Conservation (phyloP, 2,113 vertebrate genomes). For the Gymnobelideus leadbeateri region DNA sequence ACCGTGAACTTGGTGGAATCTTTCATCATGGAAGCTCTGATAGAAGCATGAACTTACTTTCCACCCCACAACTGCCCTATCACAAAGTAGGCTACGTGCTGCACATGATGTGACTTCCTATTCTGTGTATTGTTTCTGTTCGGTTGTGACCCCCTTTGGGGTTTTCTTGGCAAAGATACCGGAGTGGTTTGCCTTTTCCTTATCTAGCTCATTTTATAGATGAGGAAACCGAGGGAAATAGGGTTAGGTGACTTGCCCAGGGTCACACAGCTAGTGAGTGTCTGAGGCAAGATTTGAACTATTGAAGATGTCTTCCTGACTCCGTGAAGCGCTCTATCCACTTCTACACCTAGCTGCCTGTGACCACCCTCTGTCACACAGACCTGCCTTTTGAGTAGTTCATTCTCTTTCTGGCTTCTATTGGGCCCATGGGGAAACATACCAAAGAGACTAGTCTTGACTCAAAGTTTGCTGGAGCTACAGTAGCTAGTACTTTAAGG, state of each 20-base stretch:
- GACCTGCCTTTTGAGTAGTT: not conserved
- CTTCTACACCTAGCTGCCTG: not conserved
- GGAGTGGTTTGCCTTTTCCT: not conserved
- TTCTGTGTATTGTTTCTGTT: not conserved
- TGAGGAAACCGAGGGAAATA: not conserved
- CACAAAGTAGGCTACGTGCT: not conserved
- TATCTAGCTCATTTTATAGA: not conserved
- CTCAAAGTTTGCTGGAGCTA: not conserved
- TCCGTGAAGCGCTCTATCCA: not conserved
- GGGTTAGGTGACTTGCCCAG: not conserved
- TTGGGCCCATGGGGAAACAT: not conserved
- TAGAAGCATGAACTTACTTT: not conserved
- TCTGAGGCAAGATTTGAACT: not conserved
- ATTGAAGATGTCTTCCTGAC: not conserved
- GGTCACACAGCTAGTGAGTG: not conserved
- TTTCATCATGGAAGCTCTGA: not conserved
- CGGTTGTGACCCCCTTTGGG: not conserved
- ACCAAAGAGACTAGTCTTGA: not conserved
- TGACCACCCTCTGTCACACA: not conserved
- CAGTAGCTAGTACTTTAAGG: not conserved
- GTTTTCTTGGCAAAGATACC: not conserved
- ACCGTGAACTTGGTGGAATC: not conserved
- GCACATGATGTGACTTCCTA: not conserved
- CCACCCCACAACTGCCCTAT: not conserved
- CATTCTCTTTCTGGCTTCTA: not conserved